Base-by-base conservation (phyloP, 2,113 vertebrate species). In the Menidia beryllina region DNA sequence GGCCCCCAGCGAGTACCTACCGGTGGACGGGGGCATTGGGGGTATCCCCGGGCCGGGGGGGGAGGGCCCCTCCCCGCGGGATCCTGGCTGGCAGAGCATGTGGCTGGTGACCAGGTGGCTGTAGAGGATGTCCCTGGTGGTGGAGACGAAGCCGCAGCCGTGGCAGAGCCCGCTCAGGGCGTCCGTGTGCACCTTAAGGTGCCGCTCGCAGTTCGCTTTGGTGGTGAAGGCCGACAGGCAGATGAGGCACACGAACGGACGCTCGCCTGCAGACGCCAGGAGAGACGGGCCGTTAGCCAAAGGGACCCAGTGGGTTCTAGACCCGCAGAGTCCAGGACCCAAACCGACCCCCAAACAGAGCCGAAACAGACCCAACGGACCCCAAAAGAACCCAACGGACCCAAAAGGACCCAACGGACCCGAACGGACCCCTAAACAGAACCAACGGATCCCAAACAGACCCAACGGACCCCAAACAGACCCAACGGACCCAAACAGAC, bases 191-290 rank as follows among this genome's bases (percentile, higher is more conserved):
- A 99, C 97, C 87, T 98, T 98, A 19, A 99, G 95, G 87, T 99
- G 98, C 7, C 98, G 96, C 89, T 99, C 98, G 2, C 98, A 99
- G 92, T 99, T 99, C 62, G 98, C 98, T 90, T 99, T 99, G 0
- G 97, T 98, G 91, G 98, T 98, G 90, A 99, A 98, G 72, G 98
- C 98, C 0, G 98, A 99, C 73, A 97, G 93, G 88, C 97, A 99
- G 92, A 99, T 97, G 79, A 98, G 95, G 83, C 97, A 99, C 70
- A 98, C 94, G 0, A 99, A 99, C 0, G 98, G 98, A 65, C 98
- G 95, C 87, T 99, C 98, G 67, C 98, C 98, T 99, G 91, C 5
- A 14, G 38, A 53, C n/a, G n/a, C n/a, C n/a, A 23, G 17, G 34
- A 69, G 26, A 30, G 54, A 62, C 6, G 64, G 41, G n/a, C n/a